A percentile compares a stretch with the other conserved stretches of the same genome.
Evolutionary conservation across 2,113 vertebrate species (phyloP).

Genomic region (Tragelaphus strepsiceros): DNA sequence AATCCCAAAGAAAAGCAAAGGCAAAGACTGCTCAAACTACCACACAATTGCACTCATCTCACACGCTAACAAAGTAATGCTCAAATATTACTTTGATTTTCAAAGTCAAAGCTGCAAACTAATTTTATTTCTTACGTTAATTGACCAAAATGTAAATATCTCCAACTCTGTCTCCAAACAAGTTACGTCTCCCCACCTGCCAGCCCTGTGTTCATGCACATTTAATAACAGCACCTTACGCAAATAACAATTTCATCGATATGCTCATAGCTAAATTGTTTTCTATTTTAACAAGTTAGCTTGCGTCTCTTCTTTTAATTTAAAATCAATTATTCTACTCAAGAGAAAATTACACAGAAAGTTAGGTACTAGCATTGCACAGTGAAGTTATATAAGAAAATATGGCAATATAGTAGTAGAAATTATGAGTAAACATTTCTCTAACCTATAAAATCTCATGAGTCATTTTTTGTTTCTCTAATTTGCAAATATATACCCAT

Average conservation of each 20-base stretch:
- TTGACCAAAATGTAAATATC: not conserved
- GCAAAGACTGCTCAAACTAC: not conserved
- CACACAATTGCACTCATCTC: not conserved
- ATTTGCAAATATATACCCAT: not conserved
- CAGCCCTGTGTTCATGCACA: not conserved
- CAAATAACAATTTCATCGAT: not conserved
- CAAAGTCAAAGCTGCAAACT: not conserved
- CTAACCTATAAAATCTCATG: not conserved
- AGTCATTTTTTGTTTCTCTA: not conserved
- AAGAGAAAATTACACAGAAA: not conserved
- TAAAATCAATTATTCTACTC: not conserved
- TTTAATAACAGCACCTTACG: not conserved
- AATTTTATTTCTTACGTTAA: not conserved
- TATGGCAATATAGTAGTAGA: not conserved
- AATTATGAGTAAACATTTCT: not conserved
- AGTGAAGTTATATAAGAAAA: not conserved
- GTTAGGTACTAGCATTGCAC: not conserved
- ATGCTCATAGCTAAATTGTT: not conserved
- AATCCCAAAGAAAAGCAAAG: not conserved
- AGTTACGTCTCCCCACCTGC: fast-evolving
- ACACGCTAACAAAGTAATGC: not conserved
- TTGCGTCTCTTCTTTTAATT: not conserved
- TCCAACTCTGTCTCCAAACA: not conserved
- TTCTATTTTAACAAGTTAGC: not conserved
- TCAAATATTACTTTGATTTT: not conserved